Evolutionary conservation across 1,140 invertebrate species (phyloP).

Genomic region (Vanessa atalanta): DNA sequence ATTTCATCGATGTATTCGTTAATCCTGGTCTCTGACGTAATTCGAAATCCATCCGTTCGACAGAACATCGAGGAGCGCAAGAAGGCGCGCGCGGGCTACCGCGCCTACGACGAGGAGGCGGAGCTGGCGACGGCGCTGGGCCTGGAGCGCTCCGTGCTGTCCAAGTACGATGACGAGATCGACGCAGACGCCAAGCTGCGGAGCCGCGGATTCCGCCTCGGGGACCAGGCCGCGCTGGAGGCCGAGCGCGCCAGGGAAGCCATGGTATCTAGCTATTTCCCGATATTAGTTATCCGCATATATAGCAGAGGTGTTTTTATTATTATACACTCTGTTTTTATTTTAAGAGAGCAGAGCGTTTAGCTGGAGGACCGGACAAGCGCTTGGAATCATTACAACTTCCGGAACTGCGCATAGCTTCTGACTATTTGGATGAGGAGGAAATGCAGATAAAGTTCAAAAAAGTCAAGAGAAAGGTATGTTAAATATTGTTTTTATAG

Average conservation of each 20-base stretch:
- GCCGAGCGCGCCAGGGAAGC: conserved; percentile 59
- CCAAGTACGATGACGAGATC: conserved; percentile 98
- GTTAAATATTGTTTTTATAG: not conserved
- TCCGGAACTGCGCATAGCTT: conserved; percentile 87
- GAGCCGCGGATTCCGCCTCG: conserved; percentile 90
- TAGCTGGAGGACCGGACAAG: conserved; percentile 81
- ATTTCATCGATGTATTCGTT: not conserved
- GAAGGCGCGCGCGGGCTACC: conserved; percentile 92
- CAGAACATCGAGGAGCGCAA: conserved; percentile 93
- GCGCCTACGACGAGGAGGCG: conserved; percentile 91
- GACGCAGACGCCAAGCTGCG: conserved; percentile 85
- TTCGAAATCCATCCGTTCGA: not conserved
- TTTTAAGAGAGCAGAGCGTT: conserved; percentile 48
- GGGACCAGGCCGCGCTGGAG: conserved; percentile 79
- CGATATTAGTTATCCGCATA: no score
- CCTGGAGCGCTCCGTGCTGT: conserved; percentile 84
- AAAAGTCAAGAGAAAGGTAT: conserved; percentile 95
- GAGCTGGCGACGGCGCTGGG: conserved; percentile 82
- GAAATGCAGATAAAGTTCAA: conserved; percentile 94
- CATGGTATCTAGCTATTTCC: conserved; percentile 51
- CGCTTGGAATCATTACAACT: conserved; percentile 87
- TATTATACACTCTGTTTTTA: not conserved
- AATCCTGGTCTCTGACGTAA: no score
- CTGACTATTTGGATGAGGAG: conserved; percentile 93
- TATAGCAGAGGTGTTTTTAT: not conserved